phyloP scores from a whole-genome alignment of 2,113 vertebrate genomes.

The Aspiorhynchus laticeps region DNA sequence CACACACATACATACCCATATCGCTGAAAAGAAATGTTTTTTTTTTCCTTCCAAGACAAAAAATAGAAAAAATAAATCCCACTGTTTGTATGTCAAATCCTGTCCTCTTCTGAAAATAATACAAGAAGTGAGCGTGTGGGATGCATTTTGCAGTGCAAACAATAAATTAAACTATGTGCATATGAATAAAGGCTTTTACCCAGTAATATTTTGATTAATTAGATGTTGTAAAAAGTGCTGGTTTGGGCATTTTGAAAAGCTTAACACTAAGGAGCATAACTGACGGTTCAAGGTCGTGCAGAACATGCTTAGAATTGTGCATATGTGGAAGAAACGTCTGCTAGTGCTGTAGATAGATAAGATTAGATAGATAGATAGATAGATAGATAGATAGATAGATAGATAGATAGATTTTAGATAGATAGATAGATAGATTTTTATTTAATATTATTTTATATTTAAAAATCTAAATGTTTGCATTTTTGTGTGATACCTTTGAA shows the following conservation, averaged over 20 bases:
- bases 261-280: slow-evolving; percentile 47
- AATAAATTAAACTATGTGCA: slow-evolving; percentile 47
- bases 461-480: too few species aligned
- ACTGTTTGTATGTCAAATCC: neutral
- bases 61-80: neutral
- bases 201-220: slow-evolving; percentile 54
- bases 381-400: neutral
- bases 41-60: neutral
- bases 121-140: neutral
- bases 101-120: neutral
- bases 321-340: neutral
- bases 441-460: too few species aligned
- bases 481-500: too few species aligned
- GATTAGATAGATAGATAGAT: neutral
- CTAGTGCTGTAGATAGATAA: slow-evolving; percentile 35
- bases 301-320: slow-evolving; percentile 49
- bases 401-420: too few species aligned
- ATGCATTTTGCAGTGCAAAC: slow-evolving; percentile 31
- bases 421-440: too few species aligned
- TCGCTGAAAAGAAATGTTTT: neutral
- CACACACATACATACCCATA: neutral
- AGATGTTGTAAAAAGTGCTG: slow-evolving; percentile 57
- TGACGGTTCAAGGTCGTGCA: slow-evolving; percentile 54
- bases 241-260: slow-evolving; percentile 55
- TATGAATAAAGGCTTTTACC: slow-evolving; percentile 50